phyloP scores from a whole-genome alignment of 2,888 invertebrate genomes.

The Pharmacophagus antenor region DNA sequence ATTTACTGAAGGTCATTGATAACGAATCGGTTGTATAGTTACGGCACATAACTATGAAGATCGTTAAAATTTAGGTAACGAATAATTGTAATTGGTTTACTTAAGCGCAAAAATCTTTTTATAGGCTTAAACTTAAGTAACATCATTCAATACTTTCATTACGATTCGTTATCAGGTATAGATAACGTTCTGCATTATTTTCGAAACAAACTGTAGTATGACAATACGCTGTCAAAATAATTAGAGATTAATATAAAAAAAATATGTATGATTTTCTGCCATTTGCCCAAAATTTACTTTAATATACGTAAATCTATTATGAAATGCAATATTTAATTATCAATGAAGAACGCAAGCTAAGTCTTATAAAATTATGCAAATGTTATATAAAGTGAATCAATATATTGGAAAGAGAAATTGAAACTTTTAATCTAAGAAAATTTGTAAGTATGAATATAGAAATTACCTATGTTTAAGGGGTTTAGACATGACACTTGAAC shows the following conservation, averaged over 20 bases:
- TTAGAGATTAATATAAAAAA: no score
- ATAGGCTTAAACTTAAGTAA: neutral
- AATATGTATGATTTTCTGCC: no score
- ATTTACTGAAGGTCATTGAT: conserved; percentile 71
- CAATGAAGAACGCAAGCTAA: no score
- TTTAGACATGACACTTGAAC: neutral
- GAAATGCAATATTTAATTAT: neutral
- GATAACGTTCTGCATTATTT: no score
- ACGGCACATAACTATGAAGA: conserved; percentile 33
- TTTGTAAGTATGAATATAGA: neutral
- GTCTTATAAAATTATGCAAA: no score
- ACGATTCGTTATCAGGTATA: neutral
- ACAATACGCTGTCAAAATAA: no score
- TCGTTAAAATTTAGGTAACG: conserved; percentile 29
- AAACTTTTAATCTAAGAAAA: neutral
- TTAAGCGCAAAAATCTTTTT: neutral
- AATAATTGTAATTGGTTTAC: conserved; percentile 15
- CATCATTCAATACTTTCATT: neutral
- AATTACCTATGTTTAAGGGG: neutral
- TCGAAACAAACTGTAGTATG: no score
- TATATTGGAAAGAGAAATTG: neutral
- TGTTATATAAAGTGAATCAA: neutral
- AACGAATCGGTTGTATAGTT: conserved; percentile 69
- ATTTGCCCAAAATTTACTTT: no score
- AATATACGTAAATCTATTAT: no score